phyloP scores from a whole-genome alignment of 2,113 vertebrate genomes.

The Cebidichthys violaceus region DNA sequence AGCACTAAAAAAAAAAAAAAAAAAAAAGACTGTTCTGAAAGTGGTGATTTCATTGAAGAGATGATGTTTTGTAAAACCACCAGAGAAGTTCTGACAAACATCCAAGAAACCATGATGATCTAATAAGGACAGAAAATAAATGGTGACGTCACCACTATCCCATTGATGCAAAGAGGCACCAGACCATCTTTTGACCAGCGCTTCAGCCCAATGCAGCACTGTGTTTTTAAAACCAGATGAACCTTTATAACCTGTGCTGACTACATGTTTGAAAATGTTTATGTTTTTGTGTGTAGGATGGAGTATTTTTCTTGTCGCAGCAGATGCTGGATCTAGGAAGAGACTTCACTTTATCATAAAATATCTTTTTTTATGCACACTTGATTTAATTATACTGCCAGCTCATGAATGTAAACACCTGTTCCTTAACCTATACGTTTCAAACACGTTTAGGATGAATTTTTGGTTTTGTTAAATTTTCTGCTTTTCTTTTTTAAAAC shows the following conservation, averaged over 20 bases:
- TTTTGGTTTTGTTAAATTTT: not conserved
- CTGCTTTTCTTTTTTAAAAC: constrained; percentile 22
- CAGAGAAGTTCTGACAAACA: not conserved
- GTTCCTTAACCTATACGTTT: constrained; percentile 44
- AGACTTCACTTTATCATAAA: constrained; percentile 34
- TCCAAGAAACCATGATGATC: not conserved
- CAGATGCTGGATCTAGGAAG: constrained; percentile 19
- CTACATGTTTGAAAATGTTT: not conserved
- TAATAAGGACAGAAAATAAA: not conserved
- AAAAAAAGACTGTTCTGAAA: not conserved
- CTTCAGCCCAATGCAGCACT: not conserved
- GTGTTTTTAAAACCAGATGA: constrained; percentile 6
- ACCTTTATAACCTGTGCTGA: not conserved
- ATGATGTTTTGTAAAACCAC: not conserved
- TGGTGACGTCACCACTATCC: not conserved
- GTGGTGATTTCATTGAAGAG: not conserved
- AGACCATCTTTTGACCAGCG: not conserved
- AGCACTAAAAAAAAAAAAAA: not conserved
- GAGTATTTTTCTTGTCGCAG: not conserved
- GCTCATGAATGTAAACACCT: constrained; percentile 39
- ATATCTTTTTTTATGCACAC: constrained; percentile 44
- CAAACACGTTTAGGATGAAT: constrained; percentile 21
- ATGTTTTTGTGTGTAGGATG: not conserved
- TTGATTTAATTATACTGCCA: constrained; percentile 50
- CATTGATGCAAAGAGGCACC: not conserved